Percentiles rank a stretch among this genome's conserved stretches.
These are phyloP conservation scores for Clarias platycephalus DNA, from an alignment of 2,797 vertebrate species.

Conservation along the genomic window DNA sequence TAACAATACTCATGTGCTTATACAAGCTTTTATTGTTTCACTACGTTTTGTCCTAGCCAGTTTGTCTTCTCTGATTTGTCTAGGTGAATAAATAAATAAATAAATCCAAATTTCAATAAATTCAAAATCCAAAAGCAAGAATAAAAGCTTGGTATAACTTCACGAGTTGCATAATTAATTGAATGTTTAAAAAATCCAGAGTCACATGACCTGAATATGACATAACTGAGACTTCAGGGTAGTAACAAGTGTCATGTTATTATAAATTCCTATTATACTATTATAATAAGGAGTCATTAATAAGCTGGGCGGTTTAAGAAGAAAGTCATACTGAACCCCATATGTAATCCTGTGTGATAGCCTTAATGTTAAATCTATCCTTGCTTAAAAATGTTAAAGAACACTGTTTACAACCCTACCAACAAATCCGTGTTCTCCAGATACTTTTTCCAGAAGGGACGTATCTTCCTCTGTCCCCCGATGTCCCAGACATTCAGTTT, in stretches of 20 bases:
- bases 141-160: neutral
- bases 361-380: neutral
- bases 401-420: slow-evolving; percentile 68
- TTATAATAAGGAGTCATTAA: neutral
- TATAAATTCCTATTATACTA: neutral
- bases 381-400: neutral
- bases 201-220: neutral
- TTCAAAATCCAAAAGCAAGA: neutral
- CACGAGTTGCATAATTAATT: neutral
- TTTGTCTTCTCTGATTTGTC: neutral
- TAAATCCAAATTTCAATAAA: too few relatives aligned
- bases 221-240: neutral
- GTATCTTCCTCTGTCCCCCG: slow-evolving; percentile 86
- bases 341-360: neutral
- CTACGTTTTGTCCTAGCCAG: neutral
- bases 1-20: neutral
- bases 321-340: neutral
- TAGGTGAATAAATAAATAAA: neutral
- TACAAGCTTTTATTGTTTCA: neutral
- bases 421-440: slow-evolving; percentile 87
- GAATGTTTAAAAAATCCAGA: neutral
- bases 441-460: slow-evolving; percentile 89
- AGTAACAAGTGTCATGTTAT: neutral
- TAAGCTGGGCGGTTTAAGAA: neutral
- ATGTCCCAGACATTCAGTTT: slow-evolving; percentile 92